Conservation (phyloP, 1,140 invertebrate species). For the Drosophila nikananu region DNA sequence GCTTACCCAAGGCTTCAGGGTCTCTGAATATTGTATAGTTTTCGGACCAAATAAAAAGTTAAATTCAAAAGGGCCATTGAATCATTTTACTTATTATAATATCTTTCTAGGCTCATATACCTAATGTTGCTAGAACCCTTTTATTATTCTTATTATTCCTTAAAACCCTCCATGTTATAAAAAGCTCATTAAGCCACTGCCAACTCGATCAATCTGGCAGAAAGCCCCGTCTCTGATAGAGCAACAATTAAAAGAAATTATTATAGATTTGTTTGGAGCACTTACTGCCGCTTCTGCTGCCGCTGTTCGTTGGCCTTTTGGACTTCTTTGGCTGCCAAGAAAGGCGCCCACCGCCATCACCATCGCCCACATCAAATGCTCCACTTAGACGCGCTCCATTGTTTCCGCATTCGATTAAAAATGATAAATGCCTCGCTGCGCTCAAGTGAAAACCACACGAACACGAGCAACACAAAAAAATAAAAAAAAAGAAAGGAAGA, state of each 20-base stretch:
- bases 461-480: slow-evolving; percentile 12
- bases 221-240: slow-evolving; percentile 23
- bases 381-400: slow-evolving; percentile 81
- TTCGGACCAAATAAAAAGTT: not conserved
- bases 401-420: slow-evolving; percentile 84
- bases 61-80: not conserved
- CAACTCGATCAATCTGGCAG: slow-evolving; percentile 14
- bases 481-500: not conserved
- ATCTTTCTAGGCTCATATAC: not conserved
- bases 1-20: not conserved
- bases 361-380: slow-evolving; percentile 69
- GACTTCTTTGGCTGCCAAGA: slow-evolving; percentile 43
- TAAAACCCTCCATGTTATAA: not conserved
- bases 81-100: too few relatives aligned
- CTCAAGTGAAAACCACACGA: slow-evolving; percentile 65
- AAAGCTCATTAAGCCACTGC: slow-evolving; percentile 10
- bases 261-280: slow-evolving; percentile 77
- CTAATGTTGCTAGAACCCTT: not conserved
- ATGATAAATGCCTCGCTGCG: slow-evolving; percentile 78
- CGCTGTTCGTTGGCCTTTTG: slow-evolving; percentile 67
- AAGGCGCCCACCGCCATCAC: slow-evolving; percentile 53
- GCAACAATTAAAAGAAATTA: slow-evolving; percentile 79
- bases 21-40: not conserved
- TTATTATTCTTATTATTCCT: not conserved
- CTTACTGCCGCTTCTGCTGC: slow-evolving; percentile 26